Conservation (phyloP, 2,888 invertebrate species). For the Rhaphigaster nebulosa region DNA sequence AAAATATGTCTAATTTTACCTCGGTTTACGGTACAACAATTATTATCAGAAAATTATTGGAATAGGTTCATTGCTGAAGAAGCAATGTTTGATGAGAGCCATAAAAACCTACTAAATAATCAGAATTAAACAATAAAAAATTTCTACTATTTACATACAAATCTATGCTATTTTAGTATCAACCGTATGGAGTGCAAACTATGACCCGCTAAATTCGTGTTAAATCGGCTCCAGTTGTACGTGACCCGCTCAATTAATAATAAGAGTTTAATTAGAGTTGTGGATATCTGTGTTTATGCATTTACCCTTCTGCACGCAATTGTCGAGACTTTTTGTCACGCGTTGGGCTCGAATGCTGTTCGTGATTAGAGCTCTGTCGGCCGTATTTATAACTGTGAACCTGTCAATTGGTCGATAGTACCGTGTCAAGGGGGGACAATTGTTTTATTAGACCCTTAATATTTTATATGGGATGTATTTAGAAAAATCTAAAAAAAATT, state of each 20-base stretch:
- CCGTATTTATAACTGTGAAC: background rate
- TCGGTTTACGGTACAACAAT: too few relatives aligned
- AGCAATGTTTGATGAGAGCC: too few relatives aligned
- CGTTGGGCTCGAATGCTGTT: background rate
- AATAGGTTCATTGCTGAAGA: too few relatives aligned
- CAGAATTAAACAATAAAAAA: background rate
- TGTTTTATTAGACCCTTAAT: background rate
- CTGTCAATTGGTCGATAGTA: conserved; percentile 22
- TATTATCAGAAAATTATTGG: too few relatives aligned
- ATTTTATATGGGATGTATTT: background rate
- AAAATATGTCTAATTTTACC: too few relatives aligned
- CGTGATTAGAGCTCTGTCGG: background rate
- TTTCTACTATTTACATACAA: background rate
- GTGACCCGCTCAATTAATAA: conserved; percentile 34
- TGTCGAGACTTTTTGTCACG: conserved; percentile 16
- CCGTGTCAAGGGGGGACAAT: background rate
- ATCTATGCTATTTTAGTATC: background rate
- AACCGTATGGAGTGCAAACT: background rate
- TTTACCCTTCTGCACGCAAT: conserved; percentile 47
- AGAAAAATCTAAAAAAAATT: too few relatives aligned
- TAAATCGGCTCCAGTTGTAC: conserved; percentile 33
- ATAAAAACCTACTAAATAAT: too few relatives aligned
- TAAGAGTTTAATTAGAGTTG: conserved; percentile 42
- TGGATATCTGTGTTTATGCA: conserved; percentile 53
- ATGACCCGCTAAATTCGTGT: background rate